Evolutionary conservation across 2,113 vertebrate genomes (phyloP).

Genomic region (Callionymus lyra): DNA sequence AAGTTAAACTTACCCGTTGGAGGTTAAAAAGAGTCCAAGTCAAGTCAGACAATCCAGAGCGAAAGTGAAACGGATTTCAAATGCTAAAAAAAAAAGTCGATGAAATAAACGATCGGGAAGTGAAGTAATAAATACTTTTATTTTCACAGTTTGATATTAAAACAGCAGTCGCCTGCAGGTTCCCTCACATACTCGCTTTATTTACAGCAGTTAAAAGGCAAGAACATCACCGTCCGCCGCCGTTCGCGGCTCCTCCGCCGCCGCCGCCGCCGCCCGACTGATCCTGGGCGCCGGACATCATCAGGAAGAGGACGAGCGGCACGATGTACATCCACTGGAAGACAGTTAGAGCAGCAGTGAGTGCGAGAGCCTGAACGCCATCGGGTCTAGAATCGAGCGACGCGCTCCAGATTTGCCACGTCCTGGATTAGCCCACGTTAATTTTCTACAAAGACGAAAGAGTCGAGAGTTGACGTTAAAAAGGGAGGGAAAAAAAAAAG

Average conservation of each 20-base stretch:
- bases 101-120: no score
- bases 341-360: not conserved
- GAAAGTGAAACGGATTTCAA: no score
- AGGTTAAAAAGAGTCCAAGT: no score
- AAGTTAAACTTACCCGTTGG: no score
- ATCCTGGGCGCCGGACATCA: constrained; percentile 90
- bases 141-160: constrained; percentile 46
- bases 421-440: not conserved
- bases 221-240: constrained; percentile 64
- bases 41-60: no score
- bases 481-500: no score
- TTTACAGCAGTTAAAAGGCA: constrained; percentile 5
- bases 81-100: no score
- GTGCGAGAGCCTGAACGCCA: not conserved
- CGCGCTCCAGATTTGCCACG: not conserved
- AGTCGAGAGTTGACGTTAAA: not conserved
- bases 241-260: constrained; percentile 61
- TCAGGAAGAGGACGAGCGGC: constrained; percentile 86
- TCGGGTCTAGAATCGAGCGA: not conserved
- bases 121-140: constrained; percentile 62
- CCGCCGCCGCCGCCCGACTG: constrained; percentile 78
- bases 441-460: no score
- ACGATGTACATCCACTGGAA: constrained; percentile 93
- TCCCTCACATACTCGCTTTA: not conserved
- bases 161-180: constrained; percentile 37